Evolutionary conservation across 2,888 invertebrate genomes (phyloP).

Genomic region (Tachystola acroxantha): DNA sequence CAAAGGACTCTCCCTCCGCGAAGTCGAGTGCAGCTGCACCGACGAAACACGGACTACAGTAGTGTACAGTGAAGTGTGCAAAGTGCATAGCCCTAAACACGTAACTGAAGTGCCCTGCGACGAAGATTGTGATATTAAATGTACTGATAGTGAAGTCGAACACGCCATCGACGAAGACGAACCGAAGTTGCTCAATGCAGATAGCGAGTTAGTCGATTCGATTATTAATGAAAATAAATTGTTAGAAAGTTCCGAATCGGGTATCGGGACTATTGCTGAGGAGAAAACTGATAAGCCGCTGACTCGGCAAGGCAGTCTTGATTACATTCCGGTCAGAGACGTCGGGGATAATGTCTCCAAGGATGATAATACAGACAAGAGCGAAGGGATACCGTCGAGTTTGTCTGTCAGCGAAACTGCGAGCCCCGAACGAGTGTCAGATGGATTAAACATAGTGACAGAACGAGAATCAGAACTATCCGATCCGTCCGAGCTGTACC

Average conservation of each 20-base stretch:
- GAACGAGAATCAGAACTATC: constrained; percentile 81
- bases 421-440: constrained; percentile 64
- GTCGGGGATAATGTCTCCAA: constrained; percentile 57
- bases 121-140: constrained; percentile 57
- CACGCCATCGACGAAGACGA: constrained; percentile 45
- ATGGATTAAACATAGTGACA: constrained; percentile 46
- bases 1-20: constrained; percentile 58
- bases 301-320: constrained; percentile 64
- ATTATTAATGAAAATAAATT: constrained; percentile 52
- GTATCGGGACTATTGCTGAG: constrained; percentile 46
- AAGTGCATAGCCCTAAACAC: constrained; percentile 76
- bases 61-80: constrained; percentile 81
- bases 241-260: constrained; percentile 60
- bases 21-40: constrained; percentile 54
- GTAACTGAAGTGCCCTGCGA: constrained; percentile 37
- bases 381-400: constrained; percentile 71
- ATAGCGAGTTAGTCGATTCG: constrained; percentile 46
- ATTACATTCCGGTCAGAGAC: constrained; percentile 72
- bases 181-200: constrained; percentile 28
- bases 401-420: constrained; percentile 68
- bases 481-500: constrained; percentile 83
- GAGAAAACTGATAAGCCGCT: constrained; percentile 55
- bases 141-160: constrained; percentile 38
- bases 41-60: constrained; percentile 26
- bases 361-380: constrained; percentile 68